Evolutionary conservation across 2,888 invertebrate genomes (phyloP).

Genomic region (Andrena bicolor): DNA sequence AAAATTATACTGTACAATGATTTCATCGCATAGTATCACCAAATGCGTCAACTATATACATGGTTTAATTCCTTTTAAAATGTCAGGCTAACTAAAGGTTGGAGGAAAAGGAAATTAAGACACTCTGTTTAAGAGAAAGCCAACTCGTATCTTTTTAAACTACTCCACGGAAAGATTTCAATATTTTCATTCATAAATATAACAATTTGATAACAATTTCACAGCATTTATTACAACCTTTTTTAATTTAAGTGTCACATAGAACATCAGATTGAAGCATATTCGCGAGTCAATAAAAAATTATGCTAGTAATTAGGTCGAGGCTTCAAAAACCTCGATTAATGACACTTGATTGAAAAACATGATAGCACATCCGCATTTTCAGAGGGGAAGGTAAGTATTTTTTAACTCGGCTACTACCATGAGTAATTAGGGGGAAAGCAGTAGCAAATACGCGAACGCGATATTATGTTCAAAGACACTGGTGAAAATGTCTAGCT

Average conservation of each 20-base stretch:
- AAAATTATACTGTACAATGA: neutral
- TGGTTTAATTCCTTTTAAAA: neutral
- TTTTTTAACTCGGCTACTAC: conserved; percentile 62
- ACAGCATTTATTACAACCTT: neutral
- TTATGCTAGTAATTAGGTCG: conserved; percentile 57
- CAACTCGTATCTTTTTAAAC: too few species aligned
- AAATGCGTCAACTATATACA: neutral
- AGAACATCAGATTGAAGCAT: neutral
- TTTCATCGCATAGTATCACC: conserved; percentile 1
- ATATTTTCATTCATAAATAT: too few species aligned
- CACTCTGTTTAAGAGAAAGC: too few species aligned
- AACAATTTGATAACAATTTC: neutral
- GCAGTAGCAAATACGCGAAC: too few species aligned
- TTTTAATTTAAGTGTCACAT: neutral
- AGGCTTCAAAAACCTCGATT: conserved; percentile 64
- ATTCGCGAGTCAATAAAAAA: conserved; percentile 23
- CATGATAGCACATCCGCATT: conserved; percentile 69
- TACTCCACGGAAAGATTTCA: too few species aligned
- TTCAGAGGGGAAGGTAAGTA: conserved; percentile 59
- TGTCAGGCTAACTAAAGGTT: neutral
- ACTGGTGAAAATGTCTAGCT: too few species aligned
- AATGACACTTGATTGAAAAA: conserved; percentile 67
- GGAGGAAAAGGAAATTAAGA: neutral
- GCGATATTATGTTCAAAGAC: too few species aligned
- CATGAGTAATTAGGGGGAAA: conserved; percentile 62